These are phyloP conservation scores for Lamprologus lemairii DNA, from an alignment of 2,113 vertebrate genomes.

Conservation along the genomic window DNA sequence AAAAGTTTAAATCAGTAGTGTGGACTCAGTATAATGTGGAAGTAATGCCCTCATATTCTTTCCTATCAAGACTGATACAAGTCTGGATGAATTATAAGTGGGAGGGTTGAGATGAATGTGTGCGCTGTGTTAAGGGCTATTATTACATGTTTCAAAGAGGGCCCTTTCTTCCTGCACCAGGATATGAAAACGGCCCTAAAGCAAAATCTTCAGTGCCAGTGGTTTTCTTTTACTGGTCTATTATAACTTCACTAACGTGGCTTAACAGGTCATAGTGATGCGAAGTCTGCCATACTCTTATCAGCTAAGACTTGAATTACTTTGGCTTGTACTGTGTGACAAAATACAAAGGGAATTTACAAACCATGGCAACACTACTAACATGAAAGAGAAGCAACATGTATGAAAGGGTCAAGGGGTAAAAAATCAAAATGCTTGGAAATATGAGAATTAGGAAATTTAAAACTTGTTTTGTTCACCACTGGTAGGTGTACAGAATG, in stretches of 20 bases:
- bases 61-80: neutral
- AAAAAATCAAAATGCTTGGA: neutral
- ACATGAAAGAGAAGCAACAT: neutral
- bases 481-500: neutral
- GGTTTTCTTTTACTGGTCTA: neutral
- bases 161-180: constrained; percentile 24
- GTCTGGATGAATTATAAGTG: constrained; percentile 16
- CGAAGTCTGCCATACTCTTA: neutral
- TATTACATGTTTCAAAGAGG: constrained; percentile 37
- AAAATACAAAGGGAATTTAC: neutral
- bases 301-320: neutral
- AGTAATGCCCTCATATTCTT: neutral
- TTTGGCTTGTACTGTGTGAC: neutral
- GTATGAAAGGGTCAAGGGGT: neutral
- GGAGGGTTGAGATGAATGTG: constrained; percentile 11
- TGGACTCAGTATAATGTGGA: neutral
- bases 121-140: constrained; percentile 8
- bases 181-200: constrained; percentile 15
- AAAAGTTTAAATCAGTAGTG: neutral
- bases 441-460: neutral
- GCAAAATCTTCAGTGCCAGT: neutral
- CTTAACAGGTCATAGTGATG: neutral
- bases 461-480: neutral
- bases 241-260: neutral
- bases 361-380: neutral